Evolutionary conservation across 2,888 invertebrate genomes (phyloP).

Genomic region (Noctua janthe): DNA sequence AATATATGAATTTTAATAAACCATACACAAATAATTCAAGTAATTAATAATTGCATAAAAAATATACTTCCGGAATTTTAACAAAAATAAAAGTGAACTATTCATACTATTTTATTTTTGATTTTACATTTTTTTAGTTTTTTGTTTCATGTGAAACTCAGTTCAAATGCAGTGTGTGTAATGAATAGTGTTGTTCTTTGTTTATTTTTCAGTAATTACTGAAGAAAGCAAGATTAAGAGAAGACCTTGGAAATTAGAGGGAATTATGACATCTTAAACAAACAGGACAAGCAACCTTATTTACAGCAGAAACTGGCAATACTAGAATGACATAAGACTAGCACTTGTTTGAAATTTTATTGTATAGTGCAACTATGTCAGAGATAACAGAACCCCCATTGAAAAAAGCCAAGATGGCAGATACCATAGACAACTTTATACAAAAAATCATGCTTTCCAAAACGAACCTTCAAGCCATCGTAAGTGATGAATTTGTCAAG

Average conservation of each 20-base stretch:
- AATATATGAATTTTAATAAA: background rate
- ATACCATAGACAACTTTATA: slow-evolving; percentile 73
- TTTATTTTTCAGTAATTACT: slow-evolving; percentile 82
- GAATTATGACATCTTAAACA: slow-evolving; percentile 9
- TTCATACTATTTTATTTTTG: background rate
- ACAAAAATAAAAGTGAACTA: background rate
- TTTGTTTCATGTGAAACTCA: slow-evolving; percentile 28
- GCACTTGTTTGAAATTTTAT: background rate
- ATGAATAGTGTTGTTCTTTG: slow-evolving; percentile 83
- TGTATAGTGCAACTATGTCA: slow-evolving; percentile 16
- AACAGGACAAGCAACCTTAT: background rate
- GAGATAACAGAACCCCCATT: slow-evolving; percentile 72
- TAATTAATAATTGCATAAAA: background rate
- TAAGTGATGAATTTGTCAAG: slow-evolving; percentile 89
- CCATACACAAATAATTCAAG: background rate
- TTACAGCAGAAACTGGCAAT: background rate
- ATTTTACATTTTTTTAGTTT: background rate
- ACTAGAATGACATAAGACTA: background rate
- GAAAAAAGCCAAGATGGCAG: slow-evolving; percentile 75
- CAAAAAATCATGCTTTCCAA: slow-evolving; percentile 70
- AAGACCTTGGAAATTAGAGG: slow-evolving; percentile 31
- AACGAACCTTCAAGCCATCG: slow-evolving; percentile 86
- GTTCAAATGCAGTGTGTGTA: slow-evolving; percentile 72
- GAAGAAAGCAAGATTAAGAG: slow-evolving; percentile 35
- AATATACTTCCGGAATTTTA: background rate